Evolutionary conservation across 2,113 vertebrate genomes (phyloP).

Genomic region (Callopanchax toddi): DNA sequence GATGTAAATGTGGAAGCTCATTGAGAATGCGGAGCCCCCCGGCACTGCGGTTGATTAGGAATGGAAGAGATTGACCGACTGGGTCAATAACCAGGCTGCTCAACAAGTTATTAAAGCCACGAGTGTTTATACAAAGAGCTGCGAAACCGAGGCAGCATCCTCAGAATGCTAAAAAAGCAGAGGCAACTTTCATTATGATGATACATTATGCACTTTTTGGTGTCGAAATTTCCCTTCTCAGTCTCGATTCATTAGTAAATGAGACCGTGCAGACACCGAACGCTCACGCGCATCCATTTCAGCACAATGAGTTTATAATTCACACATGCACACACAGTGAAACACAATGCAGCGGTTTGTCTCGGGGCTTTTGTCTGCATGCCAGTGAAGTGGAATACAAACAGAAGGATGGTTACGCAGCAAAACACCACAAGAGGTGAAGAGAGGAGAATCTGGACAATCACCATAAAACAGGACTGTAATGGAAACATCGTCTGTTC

Average conservation of each 20-base stretch:
- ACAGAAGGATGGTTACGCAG: slow-evolving; percentile 19
- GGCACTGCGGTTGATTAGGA: slow-evolving; percentile 71
- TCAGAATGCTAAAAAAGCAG: slow-evolving; percentile 72
- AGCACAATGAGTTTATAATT: slow-evolving; percentile 9
- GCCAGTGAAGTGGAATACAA: slow-evolving; percentile 33
- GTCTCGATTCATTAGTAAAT: slow-evolving; percentile 36
- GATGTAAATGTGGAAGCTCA: slow-evolving; percentile 67
- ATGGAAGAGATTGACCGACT: slow-evolving; percentile 73
- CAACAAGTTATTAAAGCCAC: slow-evolving; percentile 76
- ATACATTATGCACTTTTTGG: slow-evolving; percentile 54
- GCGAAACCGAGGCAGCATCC: slow-evolving; percentile 63
- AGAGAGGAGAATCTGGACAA: slow-evolving; percentile 5
- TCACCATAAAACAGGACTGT: slow-evolving; percentile 15
- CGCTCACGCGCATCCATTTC: background rate
- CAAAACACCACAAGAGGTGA: slow-evolving; percentile 21
- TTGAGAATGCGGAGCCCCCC: slow-evolving; percentile 64
- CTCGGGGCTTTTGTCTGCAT: slow-evolving; percentile 25
- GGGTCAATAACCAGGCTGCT: slow-evolving; percentile 75
- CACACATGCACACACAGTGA: slow-evolving; percentile 1
- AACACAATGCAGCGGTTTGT: slow-evolving; percentile 26
- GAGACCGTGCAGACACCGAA: background rate
- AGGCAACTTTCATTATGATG: slow-evolving; percentile 64
- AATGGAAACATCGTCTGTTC: background rate
- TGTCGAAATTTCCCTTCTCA: slow-evolving; percentile 45
- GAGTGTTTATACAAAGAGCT: slow-evolving; percentile 78